Conservation (phyloP, 2,888 invertebrate species). For the Agriopis marginaria region DNA sequence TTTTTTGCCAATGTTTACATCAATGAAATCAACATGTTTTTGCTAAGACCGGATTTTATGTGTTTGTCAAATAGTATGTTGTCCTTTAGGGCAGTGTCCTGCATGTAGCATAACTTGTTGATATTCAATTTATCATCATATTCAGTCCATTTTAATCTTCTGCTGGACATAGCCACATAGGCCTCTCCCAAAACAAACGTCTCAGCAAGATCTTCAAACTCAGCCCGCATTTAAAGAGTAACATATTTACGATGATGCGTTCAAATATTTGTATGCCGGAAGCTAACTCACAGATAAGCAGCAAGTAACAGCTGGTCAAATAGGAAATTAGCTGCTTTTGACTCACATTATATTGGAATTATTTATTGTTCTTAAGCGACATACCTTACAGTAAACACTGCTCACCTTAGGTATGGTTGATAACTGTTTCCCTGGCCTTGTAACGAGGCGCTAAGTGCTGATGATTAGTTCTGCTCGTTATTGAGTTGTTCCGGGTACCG, state of each 20-base stretch:
- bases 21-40: not conserved
- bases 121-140: no score
- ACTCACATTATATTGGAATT: not conserved
- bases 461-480: slow-evolving; percentile 56
- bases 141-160: no score
- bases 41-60: not conserved
- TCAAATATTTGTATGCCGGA: not conserved
- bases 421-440: slow-evolving; percentile 38
- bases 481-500: slow-evolving; percentile 51
- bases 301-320: slow-evolving; percentile 4
- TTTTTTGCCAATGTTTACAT: no score
- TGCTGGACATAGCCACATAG: no score
- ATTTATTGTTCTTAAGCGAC: not conserved
- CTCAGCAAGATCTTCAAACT: no score
- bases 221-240: no score
- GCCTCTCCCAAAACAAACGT: no score
- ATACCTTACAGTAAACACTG: not conserved
- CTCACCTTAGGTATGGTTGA: slow-evolving; percentile 37
- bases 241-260: not conserved
- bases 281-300: not conserved
- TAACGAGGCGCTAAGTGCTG: slow-evolving; percentile 53
- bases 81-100: no score
- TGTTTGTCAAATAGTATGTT: not conserved
- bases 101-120: no score
- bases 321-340: slow-evolving; percentile 3